Base-by-base conservation (phyloP, 2,797 vertebrate species). In the Etheostoma nigrum region DNA sequence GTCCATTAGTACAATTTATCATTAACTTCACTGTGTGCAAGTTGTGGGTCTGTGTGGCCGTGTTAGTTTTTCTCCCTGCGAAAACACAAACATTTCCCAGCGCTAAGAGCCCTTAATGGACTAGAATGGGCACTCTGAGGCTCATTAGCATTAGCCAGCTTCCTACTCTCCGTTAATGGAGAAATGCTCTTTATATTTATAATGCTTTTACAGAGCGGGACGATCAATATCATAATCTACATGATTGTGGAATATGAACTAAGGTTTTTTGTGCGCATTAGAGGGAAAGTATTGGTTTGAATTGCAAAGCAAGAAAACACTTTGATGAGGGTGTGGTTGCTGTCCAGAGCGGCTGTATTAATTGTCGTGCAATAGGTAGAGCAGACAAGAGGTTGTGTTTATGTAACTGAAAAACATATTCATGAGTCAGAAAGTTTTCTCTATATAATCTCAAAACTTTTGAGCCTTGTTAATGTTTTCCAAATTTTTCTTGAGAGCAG, bases 111-210 rank as follows among this genome's bases (percentile, higher is more conserved):
- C 89, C 91, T 93, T 94, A 95, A 95, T 95, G 94, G 93, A 94
- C 93, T 93, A 84, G 88, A 94, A 94, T 95, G 92, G 92, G 89
- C 94, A 95, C 93, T 94, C 92, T 86, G 89, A 91, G 91, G 82
- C 93, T 95, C 94, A 95, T 95, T 95, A 95, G 93, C 92, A 94
- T 94, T 94, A 92, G 91, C 91, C 90, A 88, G 91, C 89, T 94
- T 94, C 93, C 91, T 93, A 87, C 91, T 90, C 77, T 85, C 87
- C 86, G 85, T 94, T 94, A 95, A 94, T 91, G 92, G 89, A 91
- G 83, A 91, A 93, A 91, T 92, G 93, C 93, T 93, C 88, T 93
- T 93, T 91, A 92, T 94, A 94, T 94, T 94, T 94, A 94, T 93
- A 94, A 93, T 91, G 93, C 94, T 94, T 95, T 94, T 93, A 94